Base-by-base conservation (phyloP, 2,888 invertebrate genomes). In the Ophioninae sp. region DNA sequence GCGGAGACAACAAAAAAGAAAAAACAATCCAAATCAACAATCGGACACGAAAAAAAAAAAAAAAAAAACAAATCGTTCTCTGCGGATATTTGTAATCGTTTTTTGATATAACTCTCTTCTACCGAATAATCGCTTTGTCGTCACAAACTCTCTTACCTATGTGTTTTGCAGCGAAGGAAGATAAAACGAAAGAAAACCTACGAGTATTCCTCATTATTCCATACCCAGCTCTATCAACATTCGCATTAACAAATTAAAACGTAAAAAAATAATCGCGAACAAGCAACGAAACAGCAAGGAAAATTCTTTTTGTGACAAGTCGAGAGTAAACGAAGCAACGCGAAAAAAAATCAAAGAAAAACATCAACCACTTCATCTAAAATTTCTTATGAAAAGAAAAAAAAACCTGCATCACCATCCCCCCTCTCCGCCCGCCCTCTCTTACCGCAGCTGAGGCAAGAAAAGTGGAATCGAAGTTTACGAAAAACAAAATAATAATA, bases 71-170 rank as follows among this genome's bases (percentile, higher is more conserved):
- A 68, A 71, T 69, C 67, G 82, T 85, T 85, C 85, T 83, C 84
- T 85, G 86, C 85, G 86, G 83, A 87, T 87, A 87, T 90, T 91
- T 90, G 86, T 88, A 90, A 90, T 88, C 87, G 85, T 86, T 89
- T 90, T 89, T 90, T 91, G 87, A 88, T 88, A 89, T 88, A 89
- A 90, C 88, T 89, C 87, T 88, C 87, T 89, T 90, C 88, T 87
- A 88, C 87, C 87, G 87, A 87, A 88, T 78, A 79, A 79, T 86
- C 85, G 83, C 86, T 86, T 85, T 77, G 78, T 87, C 87, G 89
- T 81, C 78, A 73, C 65, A 59, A 71, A 56, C 88, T 88, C 74
- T 71, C 84, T 86, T 84, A 86, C 85, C 85, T 86, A 88, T 86
- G 82, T 87, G 89, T 86, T 87, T 86, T 85, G 85, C 87, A 87